Evolutionary conservation across 2,888 invertebrate genomes (phyloP), one percentile per base, ranked within the genome.

Genomic region (Elaeidobius kamerunicus): DNA sequence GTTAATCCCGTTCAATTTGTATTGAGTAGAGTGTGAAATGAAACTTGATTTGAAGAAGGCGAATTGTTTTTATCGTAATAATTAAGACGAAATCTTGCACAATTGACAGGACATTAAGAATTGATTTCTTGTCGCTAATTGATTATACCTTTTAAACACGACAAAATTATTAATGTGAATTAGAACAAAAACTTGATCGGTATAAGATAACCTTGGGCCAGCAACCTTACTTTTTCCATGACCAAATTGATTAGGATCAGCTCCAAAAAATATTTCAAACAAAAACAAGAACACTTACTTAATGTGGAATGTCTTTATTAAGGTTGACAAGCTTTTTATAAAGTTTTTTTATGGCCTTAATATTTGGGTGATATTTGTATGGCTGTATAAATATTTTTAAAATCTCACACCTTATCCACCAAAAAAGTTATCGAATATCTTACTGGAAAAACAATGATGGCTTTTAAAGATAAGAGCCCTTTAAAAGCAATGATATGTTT

Each of bases 1-100:
- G 39, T 38, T 51, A 51, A 51, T 43, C 23, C 45, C 18, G 38
- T 44, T 36, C 35, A 35, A 47, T 35, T 48, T 41, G 5, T 35
- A 45, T 32, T 51, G n/a, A n/a, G n/a, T n/a, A 38, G 34, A 51
- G 39, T 51, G 45, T 44, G 44, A 51, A 44, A 45, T 38, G 44
- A 44, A 20, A 44, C 18, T 40, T 19, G 12, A 34, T 19, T n/a
- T 30, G 4, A 16, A 41, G 41, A 48, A 34, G 18, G 15, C 23
- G 32, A 40, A 48, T 48, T 40, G 27, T 23, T 44, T 51, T 45
- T 39, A n/a, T 16, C 16, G 27, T 45, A 28, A 32, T 40, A 51
- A 51, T 51, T 51, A 45, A 45, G 50, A 35, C 38, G 19, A 30
- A 38, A 45, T 39, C 19, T 39, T 39, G n/a, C n/a, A 30, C 6